phyloP scores from a whole-genome alignment of 2,888 invertebrate species.

The Rhagonycha fulva region DNA sequence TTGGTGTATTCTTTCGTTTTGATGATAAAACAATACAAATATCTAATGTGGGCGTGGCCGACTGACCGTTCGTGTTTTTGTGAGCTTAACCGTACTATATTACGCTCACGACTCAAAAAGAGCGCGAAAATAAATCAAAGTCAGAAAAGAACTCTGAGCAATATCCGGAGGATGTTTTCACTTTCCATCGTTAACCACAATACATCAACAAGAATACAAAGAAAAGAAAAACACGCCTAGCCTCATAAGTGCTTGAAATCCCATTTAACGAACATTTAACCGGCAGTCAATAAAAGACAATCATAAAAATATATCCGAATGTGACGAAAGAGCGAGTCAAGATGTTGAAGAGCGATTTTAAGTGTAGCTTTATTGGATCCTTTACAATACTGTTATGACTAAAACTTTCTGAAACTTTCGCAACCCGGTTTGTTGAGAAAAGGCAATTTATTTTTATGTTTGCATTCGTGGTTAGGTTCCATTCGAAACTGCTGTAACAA shows the following conservation, averaged over 20 bases:
- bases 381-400: not conserved
- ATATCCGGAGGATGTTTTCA: not conserved
- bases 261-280: not conserved
- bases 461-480: not conserved
- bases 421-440: not conserved
- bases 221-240: not conserved
- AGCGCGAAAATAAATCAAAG: not conserved
- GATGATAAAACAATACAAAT: no score
- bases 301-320: not conserved
- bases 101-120: no score
- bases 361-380: not conserved
- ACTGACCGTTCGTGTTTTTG: no score
- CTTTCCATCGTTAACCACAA: not conserved
- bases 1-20: not conserved
- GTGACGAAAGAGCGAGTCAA: not conserved
- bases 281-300: not conserved
- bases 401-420: not conserved
- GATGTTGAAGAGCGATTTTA: not conserved
- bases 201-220: not conserved
- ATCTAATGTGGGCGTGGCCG: no score
- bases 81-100: no score
- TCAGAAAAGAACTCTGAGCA: not conserved
- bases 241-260: not conserved
- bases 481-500: not conserved
- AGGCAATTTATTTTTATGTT: not conserved